These are phyloP conservation scores for Neolamprologus longior DNA, from an alignment of 2,113 vertebrate species.

Conservation along the genomic window DNA sequence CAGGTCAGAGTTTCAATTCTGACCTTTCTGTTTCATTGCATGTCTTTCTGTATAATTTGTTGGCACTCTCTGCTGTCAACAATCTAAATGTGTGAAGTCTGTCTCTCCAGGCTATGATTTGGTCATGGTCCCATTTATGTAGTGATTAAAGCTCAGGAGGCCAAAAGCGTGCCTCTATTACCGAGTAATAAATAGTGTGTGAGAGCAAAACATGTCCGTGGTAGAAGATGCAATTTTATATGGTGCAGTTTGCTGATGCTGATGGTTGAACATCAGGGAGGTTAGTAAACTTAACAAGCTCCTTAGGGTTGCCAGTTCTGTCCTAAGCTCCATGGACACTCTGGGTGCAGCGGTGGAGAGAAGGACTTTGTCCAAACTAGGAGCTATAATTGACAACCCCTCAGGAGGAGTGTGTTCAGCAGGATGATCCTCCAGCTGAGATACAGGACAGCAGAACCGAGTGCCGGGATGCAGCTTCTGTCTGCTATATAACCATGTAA, in stretches of 20 bases:
- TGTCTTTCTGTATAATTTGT: not conserved
- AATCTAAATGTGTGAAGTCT: slow-evolving; percentile 6
- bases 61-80: not conserved
- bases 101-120: slow-evolving; percentile 10
- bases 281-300: not conserved
- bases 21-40: not conserved
- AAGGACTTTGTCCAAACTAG: not conserved
- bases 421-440: not conserved
- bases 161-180: not conserved
- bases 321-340: not conserved
- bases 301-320: not conserved
- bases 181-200: not conserved
- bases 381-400: not conserved
- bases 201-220: not conserved
- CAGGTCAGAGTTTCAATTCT: not conserved
- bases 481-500: not conserved
- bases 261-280: not conserved
- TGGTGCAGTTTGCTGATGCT: not conserved
- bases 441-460: not conserved
- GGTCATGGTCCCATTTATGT: slow-evolving; percentile 12
- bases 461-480: not conserved
- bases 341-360: not conserved
- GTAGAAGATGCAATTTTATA: not conserved
- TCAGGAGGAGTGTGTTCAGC: not conserved
- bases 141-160: slow-evolving; percentile 5